Evolutionary conservation across 2,888 invertebrate species (phyloP).

Genomic region (Lasioglossum villosulum): DNA sequence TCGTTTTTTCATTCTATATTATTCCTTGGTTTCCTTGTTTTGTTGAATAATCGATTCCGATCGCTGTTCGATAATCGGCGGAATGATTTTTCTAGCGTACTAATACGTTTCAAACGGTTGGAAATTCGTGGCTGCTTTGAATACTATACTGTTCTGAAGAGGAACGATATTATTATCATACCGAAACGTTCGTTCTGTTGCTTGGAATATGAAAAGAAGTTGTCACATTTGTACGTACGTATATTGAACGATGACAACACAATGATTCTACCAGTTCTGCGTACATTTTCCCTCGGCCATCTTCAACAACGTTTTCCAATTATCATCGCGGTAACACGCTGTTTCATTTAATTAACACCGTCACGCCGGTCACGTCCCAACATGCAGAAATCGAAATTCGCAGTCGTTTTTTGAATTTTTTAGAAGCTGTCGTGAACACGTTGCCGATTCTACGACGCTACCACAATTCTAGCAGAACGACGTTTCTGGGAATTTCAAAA

Average conservation of each 20-base stretch:
- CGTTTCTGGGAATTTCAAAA: neutral
- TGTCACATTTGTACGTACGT: neutral
- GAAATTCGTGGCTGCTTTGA: too few species aligned
- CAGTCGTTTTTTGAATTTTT: neutral
- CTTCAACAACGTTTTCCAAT: neutral
- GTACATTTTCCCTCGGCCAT: neutral
- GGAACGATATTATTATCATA: neutral
- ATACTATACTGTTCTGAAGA: neutral
- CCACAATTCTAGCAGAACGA: neutral
- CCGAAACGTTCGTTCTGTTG: neutral
- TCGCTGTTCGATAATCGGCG: neutral
- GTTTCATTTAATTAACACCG: neutral
- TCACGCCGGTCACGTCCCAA: neutral
- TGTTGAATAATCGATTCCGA: neutral
- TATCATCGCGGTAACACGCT: neutral
- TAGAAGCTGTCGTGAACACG: neutral
- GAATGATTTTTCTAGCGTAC: neutral
- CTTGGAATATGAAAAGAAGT: neutral
- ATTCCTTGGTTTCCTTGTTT: neutral
- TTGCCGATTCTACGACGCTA: neutral
- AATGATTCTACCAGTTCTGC: neutral
- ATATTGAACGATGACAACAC: neutral
- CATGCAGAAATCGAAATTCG: neutral
- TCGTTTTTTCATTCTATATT: neutral
- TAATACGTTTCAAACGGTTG: too few species aligned